Percentiles rank a stretch among this genome's conserved stretches.
phyloP scores from a whole-genome alignment of 2,797 vertebrate species.

The Neosilurus hyrtlii region DNA sequence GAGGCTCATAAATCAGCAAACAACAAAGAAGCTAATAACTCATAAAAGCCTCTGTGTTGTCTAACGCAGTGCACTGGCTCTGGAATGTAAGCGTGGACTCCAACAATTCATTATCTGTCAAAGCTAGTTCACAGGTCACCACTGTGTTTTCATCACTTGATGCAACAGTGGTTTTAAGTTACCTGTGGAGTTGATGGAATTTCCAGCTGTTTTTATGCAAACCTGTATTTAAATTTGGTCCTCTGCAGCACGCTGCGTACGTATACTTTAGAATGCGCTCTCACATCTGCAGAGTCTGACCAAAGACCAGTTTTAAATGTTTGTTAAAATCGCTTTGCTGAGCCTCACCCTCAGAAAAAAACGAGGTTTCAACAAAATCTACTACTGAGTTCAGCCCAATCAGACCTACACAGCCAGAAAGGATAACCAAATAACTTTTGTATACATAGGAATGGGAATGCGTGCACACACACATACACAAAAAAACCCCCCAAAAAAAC shows the following conservation, averaged over 20 bases:
- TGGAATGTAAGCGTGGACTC: neutral
- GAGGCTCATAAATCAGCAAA: conserved; percentile 25
- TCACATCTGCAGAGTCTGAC: neutral
- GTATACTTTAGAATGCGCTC: neutral
- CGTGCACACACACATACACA: too few species aligned
- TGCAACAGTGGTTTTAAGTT: neutral
- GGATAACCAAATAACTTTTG: neutral
- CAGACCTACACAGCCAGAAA: neutral
- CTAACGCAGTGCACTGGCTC: conserved; percentile 3
- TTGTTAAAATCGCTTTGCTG: conserved; percentile 15
- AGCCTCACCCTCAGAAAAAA: neutral
- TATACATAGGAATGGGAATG: neutral
- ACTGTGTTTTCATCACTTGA: neutral
- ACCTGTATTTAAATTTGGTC: neutral
- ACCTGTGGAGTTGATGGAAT: neutral
- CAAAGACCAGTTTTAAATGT: neutral
- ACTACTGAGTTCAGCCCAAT: neutral
- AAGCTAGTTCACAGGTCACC: conserved; percentile 1
- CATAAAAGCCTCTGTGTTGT: neutral
- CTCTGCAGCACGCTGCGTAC: neutral
- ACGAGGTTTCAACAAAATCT: too few species aligned
- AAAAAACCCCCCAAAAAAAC: neutral
- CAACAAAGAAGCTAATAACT: conserved; percentile 20
- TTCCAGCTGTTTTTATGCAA: conserved; percentile 24
- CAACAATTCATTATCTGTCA: neutral